Conservation (phyloP, 2,888 invertebrate genomes). For the Myopa testacea region DNA sequence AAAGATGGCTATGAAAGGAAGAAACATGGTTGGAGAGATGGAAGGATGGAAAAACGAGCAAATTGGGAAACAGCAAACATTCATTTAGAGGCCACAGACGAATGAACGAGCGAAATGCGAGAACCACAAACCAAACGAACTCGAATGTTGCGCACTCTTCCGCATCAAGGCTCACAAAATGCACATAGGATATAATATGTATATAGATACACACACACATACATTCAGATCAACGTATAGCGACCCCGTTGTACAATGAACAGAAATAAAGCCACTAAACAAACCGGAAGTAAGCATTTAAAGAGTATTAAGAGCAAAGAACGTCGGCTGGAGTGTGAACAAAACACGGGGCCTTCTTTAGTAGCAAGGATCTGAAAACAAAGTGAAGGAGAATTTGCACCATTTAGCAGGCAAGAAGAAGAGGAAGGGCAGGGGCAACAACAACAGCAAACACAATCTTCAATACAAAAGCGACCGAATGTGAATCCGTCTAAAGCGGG, state of each 20-base stretch:
- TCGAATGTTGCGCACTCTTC: constrained; percentile 28
- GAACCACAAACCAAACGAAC: background rate
- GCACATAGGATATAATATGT: background rate
- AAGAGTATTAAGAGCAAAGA: constrained; percentile 30
- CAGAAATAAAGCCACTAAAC: background rate
- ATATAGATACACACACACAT: background rate
- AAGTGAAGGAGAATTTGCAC: background rate
- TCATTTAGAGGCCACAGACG: constrained; percentile 4
- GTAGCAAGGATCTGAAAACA: background rate
- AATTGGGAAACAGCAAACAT: background rate
- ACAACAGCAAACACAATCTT: too few relatives aligned
- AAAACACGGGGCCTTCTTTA: background rate
- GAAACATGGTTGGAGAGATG: background rate
- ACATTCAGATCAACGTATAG: background rate
- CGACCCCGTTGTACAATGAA: background rate
- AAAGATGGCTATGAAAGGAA: background rate
- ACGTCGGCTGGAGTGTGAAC: background rate
- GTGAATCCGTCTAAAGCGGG: background rate
- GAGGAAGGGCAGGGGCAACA: too few relatives aligned
- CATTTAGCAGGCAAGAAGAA: background rate
- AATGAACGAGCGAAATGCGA: background rate
- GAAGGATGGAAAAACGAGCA: background rate
- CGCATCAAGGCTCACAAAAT: constrained; percentile 5
- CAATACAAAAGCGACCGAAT: background rate
- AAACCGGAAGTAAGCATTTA: constrained; percentile 24